These are phyloP conservation scores for Pollenia amentaria DNA, from an alignment of 2,888 invertebrate species.

Conservation along the genomic window DNA sequence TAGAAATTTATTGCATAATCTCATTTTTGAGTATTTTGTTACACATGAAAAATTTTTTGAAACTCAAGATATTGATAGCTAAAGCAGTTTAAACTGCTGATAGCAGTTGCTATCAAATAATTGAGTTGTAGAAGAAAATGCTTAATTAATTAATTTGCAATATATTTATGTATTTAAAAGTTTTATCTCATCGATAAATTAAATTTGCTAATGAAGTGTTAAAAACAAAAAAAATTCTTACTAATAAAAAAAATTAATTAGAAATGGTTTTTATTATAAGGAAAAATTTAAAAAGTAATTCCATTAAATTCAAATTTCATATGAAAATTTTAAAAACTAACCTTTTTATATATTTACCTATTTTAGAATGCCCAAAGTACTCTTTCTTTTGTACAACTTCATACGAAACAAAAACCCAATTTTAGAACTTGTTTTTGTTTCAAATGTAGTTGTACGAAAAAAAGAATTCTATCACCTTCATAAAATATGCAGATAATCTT, in stretches of 20 bases:
- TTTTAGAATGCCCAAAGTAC: no score
- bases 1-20: constrained; percentile 19
- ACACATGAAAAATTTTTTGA: neutral
- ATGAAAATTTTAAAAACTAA: no score
- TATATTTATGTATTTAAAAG: neutral
- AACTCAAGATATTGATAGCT: neutral
- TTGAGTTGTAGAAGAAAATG: constrained; percentile 25
- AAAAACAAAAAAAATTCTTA: neutral
- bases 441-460: no score
- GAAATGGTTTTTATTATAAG: neutral
- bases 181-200: constrained; percentile 24
- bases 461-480: no score
- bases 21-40: constrained; percentile 28
- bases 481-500: no score
- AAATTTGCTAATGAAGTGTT: constrained; percentile 36
- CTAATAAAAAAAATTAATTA: neutral
- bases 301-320: no score
- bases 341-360: no score
- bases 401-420: no score
- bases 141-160: constrained; percentile 12
- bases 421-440: no score
- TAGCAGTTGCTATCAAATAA: constrained; percentile 2
- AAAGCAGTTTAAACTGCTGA: neutral
- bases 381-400: no score
- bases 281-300: no score